Base-by-base conservation (phyloP, 2,113 vertebrate genomes). In the Amia ocellicauda region DNA sequence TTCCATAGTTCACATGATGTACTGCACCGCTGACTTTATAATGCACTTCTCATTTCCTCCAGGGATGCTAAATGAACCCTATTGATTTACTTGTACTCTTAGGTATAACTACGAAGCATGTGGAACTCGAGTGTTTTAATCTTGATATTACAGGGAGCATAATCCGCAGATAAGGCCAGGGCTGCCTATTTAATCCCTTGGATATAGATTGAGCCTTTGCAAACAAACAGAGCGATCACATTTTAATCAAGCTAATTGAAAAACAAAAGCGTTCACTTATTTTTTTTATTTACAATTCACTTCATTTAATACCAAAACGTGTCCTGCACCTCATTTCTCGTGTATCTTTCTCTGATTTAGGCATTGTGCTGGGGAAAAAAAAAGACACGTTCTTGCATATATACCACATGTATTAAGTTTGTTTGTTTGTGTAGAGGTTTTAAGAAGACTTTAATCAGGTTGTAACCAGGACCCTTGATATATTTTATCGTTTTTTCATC, bases 161-260 rank as follows among this genome's bases (percentile, higher is more conserved):
- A 54, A 54, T 54, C 22, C 20, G n/a, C 22, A 19, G 10, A 54
- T 22, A 54, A 54, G 14, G 22, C n/a, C 11, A 10, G 20, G 8
- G 51, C 51, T 54, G 3, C 22, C 10, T 54, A n/a, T n/a, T 7
- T 54, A 54, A 54, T 54, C 51, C 51, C 24, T 2, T 16, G 4
- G 20, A 9, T 27, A 22, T 22, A 54, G 51, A 54, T 54, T 27
- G 3, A 54, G 51, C 51, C 11, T 54, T 54, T 54, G 24, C n/a
- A 23, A 54, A 54, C 51, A 24, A 27, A 54, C 19, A 54, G 1
- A 24, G 51, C 20, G 22, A 14, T 54, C 51, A 54, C 3, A 24
- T 3, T 54, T 54, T 54, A 54, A 54, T 54, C 51, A 54, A 23
- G 4, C 51, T 54, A 22, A 54, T 54, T 54, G 51, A 54, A 54